phyloP scores from a whole-genome alignment of 2,888 invertebrate genomes.

The Malthinus flaveolus region DNA sequence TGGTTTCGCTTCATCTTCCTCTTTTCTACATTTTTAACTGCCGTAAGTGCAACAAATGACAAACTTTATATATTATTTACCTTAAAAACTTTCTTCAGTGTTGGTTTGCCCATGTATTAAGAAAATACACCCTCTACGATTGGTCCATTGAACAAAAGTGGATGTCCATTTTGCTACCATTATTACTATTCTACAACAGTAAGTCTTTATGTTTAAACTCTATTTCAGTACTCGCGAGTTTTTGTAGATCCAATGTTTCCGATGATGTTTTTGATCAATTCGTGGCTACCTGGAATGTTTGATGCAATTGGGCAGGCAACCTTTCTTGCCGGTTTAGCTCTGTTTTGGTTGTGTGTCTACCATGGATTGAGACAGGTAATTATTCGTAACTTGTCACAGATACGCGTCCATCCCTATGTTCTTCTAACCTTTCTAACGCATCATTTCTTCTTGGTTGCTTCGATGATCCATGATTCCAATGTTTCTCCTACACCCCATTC shows the following conservation, averaged over 20 bases:
- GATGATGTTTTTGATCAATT: conserved; percentile 83
- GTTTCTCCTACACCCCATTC: not conserved
- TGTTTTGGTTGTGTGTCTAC: conserved; percentile 95
- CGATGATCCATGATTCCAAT: too few relatives aligned
- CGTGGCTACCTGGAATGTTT: conserved; percentile 89
- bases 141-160: conserved; percentile 99
- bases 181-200: conserved; percentile 92
- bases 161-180: conserved; percentile 85
- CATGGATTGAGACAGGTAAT: conserved; percentile 89
- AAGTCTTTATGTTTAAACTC: conserved; percentile 49
- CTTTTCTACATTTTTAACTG: conserved; percentile 71
- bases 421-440: too few relatives aligned
- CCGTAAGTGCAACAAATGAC: conserved; percentile 10
- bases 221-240: not conserved
- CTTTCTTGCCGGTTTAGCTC: conserved; percentile 82
- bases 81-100: conserved; percentile 67
- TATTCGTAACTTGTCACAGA: too few relatives aligned
- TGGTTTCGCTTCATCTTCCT: conserved; percentile 96
- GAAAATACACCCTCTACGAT: conserved; percentile 85
- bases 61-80: not conserved
- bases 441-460: too few relatives aligned
- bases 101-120: conserved; percentile 87
- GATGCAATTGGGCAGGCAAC: conserved; percentile 89
- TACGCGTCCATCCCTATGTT: too few relatives aligned
- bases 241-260: conserved; percentile 91